phyloP scores from a whole-genome alignment of 2,888 invertebrate genomes.

The Drosophila anomelani region DNA sequence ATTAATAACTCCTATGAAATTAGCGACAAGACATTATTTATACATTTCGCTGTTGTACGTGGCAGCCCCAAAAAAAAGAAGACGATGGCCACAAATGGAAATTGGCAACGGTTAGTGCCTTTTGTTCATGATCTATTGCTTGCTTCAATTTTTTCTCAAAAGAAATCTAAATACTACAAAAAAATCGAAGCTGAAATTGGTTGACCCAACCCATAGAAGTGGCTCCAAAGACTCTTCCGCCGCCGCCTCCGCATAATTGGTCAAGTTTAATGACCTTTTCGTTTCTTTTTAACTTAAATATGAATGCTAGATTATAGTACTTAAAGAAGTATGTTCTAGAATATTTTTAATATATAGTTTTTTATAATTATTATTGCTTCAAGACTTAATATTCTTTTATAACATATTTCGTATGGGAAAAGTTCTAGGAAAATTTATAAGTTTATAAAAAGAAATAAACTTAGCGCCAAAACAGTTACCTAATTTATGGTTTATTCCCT shows the following conservation, averaged over 20 bases:
- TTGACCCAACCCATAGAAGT: background rate
- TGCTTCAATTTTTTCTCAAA: slow-evolving; percentile 7
- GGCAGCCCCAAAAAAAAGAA: slow-evolving; percentile 22
- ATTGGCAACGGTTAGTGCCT: slow-evolving; percentile 27
- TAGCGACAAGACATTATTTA: slow-evolving; percentile 67
- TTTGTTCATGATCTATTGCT: slow-evolving; percentile 43
- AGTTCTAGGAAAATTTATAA: background rate
- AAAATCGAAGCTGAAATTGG: background rate
- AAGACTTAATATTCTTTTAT: background rate
- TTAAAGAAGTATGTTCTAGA: background rate
- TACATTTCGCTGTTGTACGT: slow-evolving; percentile 31
- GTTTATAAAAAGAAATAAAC: background rate
- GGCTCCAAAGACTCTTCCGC: background rate
- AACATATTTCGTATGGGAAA: background rate
- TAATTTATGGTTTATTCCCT: background rate
- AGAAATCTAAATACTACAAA: slow-evolving; percentile 4
- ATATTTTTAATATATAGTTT: background rate
- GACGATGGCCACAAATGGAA: slow-evolving; percentile 30
- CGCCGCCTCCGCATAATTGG: slow-evolving; percentile 18
- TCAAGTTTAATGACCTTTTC: slow-evolving; percentile 27
- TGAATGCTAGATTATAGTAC: slow-evolving; percentile 3
- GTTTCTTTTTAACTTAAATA: background rate
- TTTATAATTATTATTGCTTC: background rate
- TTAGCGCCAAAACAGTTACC: background rate
- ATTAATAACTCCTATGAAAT: slow-evolving; percentile 71